phyloP scores from a whole-genome alignment of 1,140 invertebrate species.

The Campoletis sonorensis region DNA sequence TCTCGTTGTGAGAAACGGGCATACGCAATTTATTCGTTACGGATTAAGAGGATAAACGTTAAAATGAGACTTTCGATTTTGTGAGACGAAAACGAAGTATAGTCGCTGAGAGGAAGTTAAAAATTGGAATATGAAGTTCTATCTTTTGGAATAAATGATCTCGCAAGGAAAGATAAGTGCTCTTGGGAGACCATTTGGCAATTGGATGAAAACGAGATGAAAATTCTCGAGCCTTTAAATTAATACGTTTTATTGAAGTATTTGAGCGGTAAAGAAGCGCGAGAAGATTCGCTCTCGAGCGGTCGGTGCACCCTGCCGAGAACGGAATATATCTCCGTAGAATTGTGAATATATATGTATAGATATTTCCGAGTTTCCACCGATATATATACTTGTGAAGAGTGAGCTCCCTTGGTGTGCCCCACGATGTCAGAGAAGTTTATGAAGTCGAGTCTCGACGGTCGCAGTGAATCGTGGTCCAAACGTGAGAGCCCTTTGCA shows the following conservation, averaged over 20 bases:
- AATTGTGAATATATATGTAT: conserved; percentile 29
- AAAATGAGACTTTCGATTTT: too few relatives aligned
- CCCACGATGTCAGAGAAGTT: conserved; percentile 22
- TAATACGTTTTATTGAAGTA: conserved; percentile 9
- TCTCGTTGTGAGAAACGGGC: too few relatives aligned
- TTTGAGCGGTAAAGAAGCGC: not conserved
- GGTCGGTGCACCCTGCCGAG: conserved; percentile 25
- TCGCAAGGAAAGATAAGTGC: not conserved
- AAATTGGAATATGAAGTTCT: not conserved
- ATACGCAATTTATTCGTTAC: too few relatives aligned
- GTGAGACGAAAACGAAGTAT: too few relatives aligned
- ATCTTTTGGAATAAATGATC: not conserved
- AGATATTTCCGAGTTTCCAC: conserved; percentile 22
- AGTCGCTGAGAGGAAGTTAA: not conserved
- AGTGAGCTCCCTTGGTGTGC: not conserved
- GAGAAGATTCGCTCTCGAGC: conserved; percentile 13
- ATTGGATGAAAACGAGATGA: conserved; percentile 7
- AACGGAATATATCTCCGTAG: conserved; percentile 4
- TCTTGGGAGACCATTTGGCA: not conserved
- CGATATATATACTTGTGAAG: conserved; percentile 23
- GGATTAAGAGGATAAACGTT: too few relatives aligned
- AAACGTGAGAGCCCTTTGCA: not conserved
- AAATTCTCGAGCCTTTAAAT: not conserved
- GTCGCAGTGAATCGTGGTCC: conserved; percentile 17
- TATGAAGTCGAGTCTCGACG: conserved; percentile 22